Percentiles rank a stretch among this genome's conserved stretches.
phyloP scores from a whole-genome alignment of 2,797 vertebrate genomes.

The Anniella stebbinsi region DNA sequence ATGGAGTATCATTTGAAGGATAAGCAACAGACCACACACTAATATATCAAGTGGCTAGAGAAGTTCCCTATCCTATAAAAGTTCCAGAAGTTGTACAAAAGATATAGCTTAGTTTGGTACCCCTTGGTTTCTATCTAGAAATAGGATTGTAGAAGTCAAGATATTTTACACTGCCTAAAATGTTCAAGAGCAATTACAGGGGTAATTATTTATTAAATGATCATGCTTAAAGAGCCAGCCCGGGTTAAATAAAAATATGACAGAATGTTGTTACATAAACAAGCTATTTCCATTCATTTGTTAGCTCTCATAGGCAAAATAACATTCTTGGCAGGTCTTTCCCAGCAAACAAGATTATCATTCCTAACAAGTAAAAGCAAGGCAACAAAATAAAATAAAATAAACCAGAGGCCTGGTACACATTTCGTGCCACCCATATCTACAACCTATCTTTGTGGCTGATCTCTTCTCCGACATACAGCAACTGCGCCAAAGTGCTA shows the following conservation, averaged over 20 bases:
- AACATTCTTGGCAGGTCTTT: constrained; percentile 12
- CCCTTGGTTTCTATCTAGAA: constrained; percentile 29
- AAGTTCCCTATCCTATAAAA: not conserved
- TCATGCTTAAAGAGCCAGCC: constrained; percentile 36
- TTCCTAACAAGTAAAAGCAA: not conserved
- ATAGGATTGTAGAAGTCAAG: constrained; percentile 33
- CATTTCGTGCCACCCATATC: not conserved
- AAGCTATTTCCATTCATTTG: constrained; percentile 36
- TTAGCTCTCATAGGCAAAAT: constrained; percentile 16
- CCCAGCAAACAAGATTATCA: not conserved
- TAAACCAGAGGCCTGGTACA: not conserved
- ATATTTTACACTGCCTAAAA: constrained; percentile 50
- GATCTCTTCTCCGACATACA: not conserved
- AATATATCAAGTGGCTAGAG: not conserved
- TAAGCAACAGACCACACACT: not conserved
- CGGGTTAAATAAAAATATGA: constrained; percentile 44
- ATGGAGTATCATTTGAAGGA: not conserved
- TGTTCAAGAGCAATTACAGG: constrained; percentile 41
- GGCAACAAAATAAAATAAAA: not conserved
- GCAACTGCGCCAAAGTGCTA: not conserved
- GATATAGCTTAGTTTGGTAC: not conserved
- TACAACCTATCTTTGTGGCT: not conserved
- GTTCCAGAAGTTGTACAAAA: not conserved
- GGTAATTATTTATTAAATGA: constrained; percentile 53
- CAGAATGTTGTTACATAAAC: constrained; percentile 41